A percentile compares a stretch with the other conserved stretches of the same genome.
Evolutionary conservation across 2,797 vertebrate species (phyloP).

Genomic region (Otolemur crassicaudatus): DNA sequence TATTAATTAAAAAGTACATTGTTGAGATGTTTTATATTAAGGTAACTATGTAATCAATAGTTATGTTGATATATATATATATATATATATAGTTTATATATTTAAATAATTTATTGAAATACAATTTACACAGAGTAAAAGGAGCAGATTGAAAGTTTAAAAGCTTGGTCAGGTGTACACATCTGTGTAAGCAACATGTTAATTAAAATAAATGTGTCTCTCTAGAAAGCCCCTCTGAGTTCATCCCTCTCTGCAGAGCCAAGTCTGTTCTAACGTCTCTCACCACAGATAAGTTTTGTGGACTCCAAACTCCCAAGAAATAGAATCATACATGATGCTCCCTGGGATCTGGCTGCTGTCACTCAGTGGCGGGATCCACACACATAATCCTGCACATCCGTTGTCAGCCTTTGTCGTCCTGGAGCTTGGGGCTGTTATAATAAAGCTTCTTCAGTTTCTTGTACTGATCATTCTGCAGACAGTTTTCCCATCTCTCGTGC

Average conservation of each 20-base stretch:
- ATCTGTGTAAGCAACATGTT: neutral
- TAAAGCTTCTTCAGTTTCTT: neutral
- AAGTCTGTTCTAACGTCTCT: neutral
- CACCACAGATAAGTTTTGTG: neutral
- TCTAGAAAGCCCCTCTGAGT: neutral
- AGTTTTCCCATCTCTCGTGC: neutral
- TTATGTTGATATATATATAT: neutral
- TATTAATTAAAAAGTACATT: neutral
- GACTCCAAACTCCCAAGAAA: neutral
- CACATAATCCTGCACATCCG: neutral
- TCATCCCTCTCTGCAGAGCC: neutral
- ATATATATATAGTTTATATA: too few species aligned
- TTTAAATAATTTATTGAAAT: conserved; percentile 11
- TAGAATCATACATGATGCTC: neutral
- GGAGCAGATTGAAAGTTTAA: neutral
- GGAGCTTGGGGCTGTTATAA: neutral
- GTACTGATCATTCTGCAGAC: neutral
- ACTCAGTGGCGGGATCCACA: neutral
- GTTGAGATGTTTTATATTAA: neutral
- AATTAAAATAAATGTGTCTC: neutral
- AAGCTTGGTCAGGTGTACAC: neutral
- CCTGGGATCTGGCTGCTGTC: neutral
- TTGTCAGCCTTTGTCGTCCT: neutral
- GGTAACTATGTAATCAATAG: neutral
- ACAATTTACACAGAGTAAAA: neutral